phyloP scores from a whole-genome alignment of 2,888 invertebrate species.

The Chymomyza caudatula region DNA sequence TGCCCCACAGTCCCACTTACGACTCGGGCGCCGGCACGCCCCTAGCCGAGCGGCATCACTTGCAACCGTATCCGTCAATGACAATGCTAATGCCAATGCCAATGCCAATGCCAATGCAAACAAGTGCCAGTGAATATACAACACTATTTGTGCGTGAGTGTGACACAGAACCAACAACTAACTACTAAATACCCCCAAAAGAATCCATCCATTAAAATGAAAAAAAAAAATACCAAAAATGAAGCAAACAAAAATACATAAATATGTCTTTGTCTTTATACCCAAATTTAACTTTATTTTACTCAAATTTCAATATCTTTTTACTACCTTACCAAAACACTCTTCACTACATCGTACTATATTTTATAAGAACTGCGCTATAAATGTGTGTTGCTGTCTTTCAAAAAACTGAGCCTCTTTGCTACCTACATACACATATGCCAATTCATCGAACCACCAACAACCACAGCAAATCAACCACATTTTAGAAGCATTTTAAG shows the following conservation, averaged over 20 bases:
- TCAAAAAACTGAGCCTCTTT: neutral
- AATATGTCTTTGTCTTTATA: conserved; percentile 8
- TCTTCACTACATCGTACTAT: conserved; percentile 14
- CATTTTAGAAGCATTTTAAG: neutral
- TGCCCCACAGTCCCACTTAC: conserved; percentile 78
- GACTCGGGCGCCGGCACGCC: conserved; percentile 74
- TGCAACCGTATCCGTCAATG: conserved; percentile 54
- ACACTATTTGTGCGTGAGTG: conserved; percentile 79
- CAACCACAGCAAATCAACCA: neutral
- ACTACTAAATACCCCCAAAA: conserved; percentile 6
- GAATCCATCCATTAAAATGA: conserved; percentile 7
- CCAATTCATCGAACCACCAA: neutral
- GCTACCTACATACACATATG: conserved; percentile 10
- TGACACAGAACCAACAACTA: conserved; percentile 54
- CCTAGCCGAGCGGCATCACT: conserved; percentile 48
- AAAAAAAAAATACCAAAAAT: conserved; percentile 37
- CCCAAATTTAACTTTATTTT: conserved; percentile 7
- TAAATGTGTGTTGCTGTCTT: neutral
- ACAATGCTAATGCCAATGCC: neutral
- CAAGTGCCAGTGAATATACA: conserved; percentile 77
- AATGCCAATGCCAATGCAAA: conserved; percentile 72
- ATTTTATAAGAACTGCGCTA: neutral
- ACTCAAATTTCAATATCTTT: conserved; percentile 12
- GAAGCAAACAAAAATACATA: conserved; percentile 36
- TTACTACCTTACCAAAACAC: conserved; percentile 21